Conservation (phyloP, 2,113 vertebrate genomes). For the Gracilinanus agilis region DNA sequence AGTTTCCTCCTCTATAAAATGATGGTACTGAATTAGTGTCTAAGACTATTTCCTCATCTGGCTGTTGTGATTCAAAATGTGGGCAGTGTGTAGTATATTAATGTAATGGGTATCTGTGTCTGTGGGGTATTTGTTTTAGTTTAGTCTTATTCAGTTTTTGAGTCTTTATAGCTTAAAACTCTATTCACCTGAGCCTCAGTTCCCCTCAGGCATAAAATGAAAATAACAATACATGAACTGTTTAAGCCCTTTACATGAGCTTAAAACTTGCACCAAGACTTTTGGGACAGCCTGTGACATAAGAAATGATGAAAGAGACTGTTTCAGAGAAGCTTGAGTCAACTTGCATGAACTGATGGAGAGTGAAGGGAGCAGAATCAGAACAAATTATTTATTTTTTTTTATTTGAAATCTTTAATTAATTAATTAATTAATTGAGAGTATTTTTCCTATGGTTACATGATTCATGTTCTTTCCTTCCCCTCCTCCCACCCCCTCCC, state of each 20-base stretch:
- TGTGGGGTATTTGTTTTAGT: background rate
- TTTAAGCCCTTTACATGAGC: too few relatives aligned
- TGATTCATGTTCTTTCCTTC: too few relatives aligned
- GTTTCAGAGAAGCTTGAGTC: background rate
- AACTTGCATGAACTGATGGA: background rate
- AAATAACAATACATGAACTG: background rate
- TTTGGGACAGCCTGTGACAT: background rate
- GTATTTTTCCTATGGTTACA: too few relatives aligned
- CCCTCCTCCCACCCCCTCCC: too few relatives aligned
- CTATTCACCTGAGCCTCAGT: background rate
- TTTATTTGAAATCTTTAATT: too few relatives aligned
- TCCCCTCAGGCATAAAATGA: background rate
- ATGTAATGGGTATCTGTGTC: background rate
- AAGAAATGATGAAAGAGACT: background rate
- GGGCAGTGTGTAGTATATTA: background rate
- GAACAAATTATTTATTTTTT: too few relatives aligned
- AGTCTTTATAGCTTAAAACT: background rate
- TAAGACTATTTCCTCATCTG: background rate
- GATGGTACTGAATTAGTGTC: background rate
- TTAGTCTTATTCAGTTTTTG: background rate
- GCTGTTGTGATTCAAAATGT: background rate
- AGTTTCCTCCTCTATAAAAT: background rate
- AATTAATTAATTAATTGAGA: too few relatives aligned
- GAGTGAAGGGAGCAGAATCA: background rate
- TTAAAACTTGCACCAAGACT: too few relatives aligned